Base-by-base conservation (phyloP, 2,888 invertebrate genomes). In the Dioctria linearis region DNA sequence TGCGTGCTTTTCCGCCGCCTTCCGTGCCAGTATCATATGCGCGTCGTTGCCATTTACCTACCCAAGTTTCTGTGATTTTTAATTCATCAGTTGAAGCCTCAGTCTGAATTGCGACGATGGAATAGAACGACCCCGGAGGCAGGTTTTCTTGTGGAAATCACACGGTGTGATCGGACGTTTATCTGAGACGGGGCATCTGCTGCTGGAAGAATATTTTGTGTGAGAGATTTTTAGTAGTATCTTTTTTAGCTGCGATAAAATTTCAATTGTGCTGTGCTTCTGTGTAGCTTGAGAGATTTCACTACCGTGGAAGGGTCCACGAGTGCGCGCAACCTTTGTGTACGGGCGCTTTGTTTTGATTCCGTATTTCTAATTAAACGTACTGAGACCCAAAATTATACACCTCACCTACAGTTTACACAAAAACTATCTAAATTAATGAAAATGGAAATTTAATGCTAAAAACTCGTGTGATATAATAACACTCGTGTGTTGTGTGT, bases 101-200 rank as follows among this genome's bases (percentile, higher is more conserved):
- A 75, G 75, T 75, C 75, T 61, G 75, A 75, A 75, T 75, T 75
- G 75, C 75, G 75, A 61, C 75, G 75, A 75, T 75, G 75, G 75
- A 75, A 75, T 75, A 75, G 61, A 61, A 75, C 57, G 75, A 75
- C 75, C 59, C 42, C 5, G 59, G 61, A 43, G 75, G 43, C 49
- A 75, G 71, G 75, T 75, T 61, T 59, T 75, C 75, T 75, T 75
- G 75, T 59, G 75, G 59, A 61, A 75, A 59, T 75, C 75, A 51
- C 13, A 75, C 75, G 75, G 75, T 43, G 75, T 59, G 61, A 75
- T 75, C 75, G 75, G 61, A 61, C 40, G 61, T 13, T 75, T 40
- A 51, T 71, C 5, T 71, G 51, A 71, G 71, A 71, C 54, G 71
- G 71, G 71, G 71, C 49, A 39, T 39, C 57, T 39, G 49, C 71